phyloP scores from a whole-genome alignment of 2,797 vertebrate species.

The Uromys caudimaculatus region DNA sequence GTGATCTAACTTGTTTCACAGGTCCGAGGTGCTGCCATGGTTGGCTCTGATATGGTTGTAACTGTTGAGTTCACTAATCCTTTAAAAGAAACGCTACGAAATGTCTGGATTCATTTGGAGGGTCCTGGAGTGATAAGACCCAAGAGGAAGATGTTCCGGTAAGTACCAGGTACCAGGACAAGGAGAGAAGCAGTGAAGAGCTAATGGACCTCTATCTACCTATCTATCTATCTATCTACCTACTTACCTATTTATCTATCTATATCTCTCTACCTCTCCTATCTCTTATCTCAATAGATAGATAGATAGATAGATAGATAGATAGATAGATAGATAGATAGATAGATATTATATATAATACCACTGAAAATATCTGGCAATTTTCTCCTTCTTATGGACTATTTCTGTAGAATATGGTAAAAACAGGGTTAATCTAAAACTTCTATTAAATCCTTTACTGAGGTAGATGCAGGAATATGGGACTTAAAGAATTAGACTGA shows the following conservation, averaged over 20 bases:
- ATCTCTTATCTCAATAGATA: neutral
- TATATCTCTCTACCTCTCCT: neutral
- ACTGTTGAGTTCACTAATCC: slow-evolving; percentile 94
- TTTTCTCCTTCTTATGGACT: neutral
- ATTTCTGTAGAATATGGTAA: neutral
- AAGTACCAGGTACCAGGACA: slow-evolving; percentile 50
- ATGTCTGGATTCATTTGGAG: slow-evolving; percentile 91
- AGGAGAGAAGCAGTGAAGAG: neutral
- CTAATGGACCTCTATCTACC: neutral
- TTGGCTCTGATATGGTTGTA: slow-evolving; percentile 90
- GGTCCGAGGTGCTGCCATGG: slow-evolving; percentile 87
- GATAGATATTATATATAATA: neutral
- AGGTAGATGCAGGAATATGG: neutral
- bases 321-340: neutral
- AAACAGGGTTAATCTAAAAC: neutral
- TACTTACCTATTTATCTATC: neutral
- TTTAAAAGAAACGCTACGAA: slow-evolving; percentile 90
- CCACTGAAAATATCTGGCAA: neutral
- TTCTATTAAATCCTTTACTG: neutral
- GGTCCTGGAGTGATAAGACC: slow-evolving; percentile 91
- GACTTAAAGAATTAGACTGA: neutral
- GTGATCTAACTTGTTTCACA: slow-evolving; percentile 78
- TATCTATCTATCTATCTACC: neutral
- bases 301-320: no score
- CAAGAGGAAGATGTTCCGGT: slow-evolving; percentile 92